A percentile compares a stretch with the other conserved stretches of the same genome.
phyloP scores from a whole-genome alignment of 2,113 vertebrate species.

The Myodes glareolus region DNA sequence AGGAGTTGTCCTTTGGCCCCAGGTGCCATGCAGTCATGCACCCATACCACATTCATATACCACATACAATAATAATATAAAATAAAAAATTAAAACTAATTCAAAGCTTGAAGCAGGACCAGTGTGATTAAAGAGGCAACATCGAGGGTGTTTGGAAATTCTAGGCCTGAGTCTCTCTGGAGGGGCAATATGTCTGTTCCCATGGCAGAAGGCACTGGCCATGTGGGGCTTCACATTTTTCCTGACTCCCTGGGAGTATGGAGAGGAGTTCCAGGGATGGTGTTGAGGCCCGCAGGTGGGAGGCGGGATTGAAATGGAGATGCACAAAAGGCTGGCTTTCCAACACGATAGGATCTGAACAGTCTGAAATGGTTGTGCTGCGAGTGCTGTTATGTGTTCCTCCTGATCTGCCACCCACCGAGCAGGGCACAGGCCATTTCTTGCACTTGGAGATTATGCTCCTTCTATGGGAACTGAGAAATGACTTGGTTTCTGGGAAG shows the following conservation, averaged over 20 bases:
- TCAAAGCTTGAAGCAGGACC: neutral
- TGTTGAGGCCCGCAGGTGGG: neutral
- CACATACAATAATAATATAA: neutral
- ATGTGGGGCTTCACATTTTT: conserved; percentile 82
- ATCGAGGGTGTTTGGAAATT: neutral
- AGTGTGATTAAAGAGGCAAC: neutral
- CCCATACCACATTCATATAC: neutral
- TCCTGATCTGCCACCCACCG: conserved; percentile 55
- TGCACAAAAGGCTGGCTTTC: conserved; percentile 79
- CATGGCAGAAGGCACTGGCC: neutral
- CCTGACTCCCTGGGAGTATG: conserved; percentile 75
- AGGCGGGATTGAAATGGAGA: conserved; percentile 64
- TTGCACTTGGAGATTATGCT: rapidly evolving
- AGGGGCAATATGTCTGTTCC: conserved; percentile 69
- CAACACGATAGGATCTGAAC: conserved; percentile 82
- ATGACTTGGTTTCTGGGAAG: neutral
- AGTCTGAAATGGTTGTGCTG: conserved; percentile 81
- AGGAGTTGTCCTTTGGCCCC: neutral
- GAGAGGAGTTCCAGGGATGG: conserved; percentile 20
- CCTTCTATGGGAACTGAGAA: no score
- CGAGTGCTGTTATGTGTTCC: conserved; percentile 59
- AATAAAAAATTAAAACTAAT: neutral
- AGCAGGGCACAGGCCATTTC: neutral
- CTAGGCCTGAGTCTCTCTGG: neutral
- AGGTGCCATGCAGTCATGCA: neutral